Conservation (phyloP, 2,113 vertebrate genomes). For the Peromyscus californicus region DNA sequence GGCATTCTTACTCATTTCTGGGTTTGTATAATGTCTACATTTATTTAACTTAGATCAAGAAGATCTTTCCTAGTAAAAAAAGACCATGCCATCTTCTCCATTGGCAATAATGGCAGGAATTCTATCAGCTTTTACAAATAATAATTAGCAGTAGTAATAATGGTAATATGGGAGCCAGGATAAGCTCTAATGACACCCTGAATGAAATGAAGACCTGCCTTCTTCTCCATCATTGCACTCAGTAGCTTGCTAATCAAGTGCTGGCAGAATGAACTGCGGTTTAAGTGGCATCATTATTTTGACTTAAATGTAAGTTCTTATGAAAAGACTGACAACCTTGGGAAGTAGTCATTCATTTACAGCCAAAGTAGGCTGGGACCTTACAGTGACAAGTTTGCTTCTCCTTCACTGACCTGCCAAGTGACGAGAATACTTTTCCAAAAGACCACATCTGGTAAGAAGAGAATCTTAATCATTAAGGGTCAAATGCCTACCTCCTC, state of each 20-base stretch:
- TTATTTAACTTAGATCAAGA: constrained; percentile 58
- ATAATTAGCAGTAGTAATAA: constrained; percentile 79
- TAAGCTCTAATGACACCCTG: constrained; percentile 78
- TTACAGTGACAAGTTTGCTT: constrained; percentile 57
- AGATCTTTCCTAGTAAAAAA: background rate
- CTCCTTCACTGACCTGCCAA: constrained; percentile 69
- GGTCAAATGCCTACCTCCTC: constrained; percentile 8
- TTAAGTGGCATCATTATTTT: constrained; percentile 78
- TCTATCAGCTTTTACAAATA: constrained; percentile 38
- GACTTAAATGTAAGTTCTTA: constrained; percentile 77
- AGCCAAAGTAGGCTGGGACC: constrained; percentile 50
- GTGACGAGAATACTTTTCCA: constrained; percentile 60
- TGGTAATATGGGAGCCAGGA: constrained; percentile 52
- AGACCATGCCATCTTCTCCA: constrained; percentile 50
- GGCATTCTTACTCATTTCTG: constrained; percentile 6
- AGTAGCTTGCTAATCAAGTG: constrained; percentile 84
- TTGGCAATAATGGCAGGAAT: constrained; percentile 49
- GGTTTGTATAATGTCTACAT: constrained; percentile 41
- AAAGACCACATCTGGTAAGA: constrained; percentile 78
- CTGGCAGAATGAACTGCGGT: constrained; percentile 71
- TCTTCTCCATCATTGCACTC: constrained; percentile 63
- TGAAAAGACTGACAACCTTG: constrained; percentile 80
- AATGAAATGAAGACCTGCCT: constrained; percentile 71
- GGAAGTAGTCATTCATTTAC: constrained; percentile 78
- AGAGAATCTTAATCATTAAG: constrained; percentile 40